Percentiles rank a stretch among this genome's conserved stretches.
Evolutionary conservation across 2,888 invertebrate genomes (phyloP).

Genomic region (Stenichneumon culpator): DNA sequence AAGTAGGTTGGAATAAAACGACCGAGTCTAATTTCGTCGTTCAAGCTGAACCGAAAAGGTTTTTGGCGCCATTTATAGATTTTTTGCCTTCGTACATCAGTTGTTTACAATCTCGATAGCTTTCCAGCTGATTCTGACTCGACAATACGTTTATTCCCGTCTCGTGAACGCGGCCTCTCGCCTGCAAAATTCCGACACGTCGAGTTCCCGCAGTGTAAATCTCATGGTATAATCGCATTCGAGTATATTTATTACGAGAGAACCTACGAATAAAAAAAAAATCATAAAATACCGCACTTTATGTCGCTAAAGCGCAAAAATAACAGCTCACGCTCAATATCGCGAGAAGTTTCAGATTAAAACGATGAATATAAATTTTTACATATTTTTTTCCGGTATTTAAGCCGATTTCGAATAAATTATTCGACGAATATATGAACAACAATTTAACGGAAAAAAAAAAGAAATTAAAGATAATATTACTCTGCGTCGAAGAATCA

Average conservation of each 20-base stretch:
- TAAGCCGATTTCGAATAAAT: not conserved
- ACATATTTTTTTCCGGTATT: not conserved
- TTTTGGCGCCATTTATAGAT: too few relatives aligned
- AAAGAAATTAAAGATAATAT: not conserved
- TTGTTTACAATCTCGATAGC: slow-evolving; percentile 5
- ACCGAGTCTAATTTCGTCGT: too few relatives aligned
- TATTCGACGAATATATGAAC: not conserved
- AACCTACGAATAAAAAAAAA: not conserved
- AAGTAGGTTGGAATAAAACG: too few relatives aligned
- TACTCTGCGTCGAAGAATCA: not conserved
- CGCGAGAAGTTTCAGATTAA: not conserved
- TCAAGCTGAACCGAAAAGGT: too few relatives aligned
- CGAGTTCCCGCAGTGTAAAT: not conserved
- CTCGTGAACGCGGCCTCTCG: not conserved
- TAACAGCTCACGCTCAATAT: not conserved
- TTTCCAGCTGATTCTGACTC: not conserved
- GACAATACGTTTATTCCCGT: slow-evolving; percentile 9
- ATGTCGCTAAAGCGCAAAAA: not conserved
- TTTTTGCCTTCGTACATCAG: not conserved
- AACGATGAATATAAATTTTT: not conserved
- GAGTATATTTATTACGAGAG: slow-evolving; percentile 1
- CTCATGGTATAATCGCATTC: not conserved
- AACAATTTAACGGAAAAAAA: not conserved
- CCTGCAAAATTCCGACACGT: not conserved
- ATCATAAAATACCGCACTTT: not conserved